Evolutionary conservation across 2,888 invertebrate species (phyloP).

Genomic region (Deilephila porcellus): DNA sequence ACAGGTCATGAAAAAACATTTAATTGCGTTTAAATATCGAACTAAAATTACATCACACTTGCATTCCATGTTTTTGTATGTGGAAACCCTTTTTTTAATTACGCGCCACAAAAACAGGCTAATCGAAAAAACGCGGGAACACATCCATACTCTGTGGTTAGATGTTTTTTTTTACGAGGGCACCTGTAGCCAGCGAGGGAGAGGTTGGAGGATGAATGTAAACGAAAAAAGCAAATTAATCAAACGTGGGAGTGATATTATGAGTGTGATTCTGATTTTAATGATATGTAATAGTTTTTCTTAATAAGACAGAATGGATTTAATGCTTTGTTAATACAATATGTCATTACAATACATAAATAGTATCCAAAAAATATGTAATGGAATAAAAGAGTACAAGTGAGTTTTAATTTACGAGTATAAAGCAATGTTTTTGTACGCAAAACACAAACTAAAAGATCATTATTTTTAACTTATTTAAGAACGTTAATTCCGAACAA

Average conservation of each 20-base stretch:
- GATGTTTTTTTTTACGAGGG: conserved; percentile 25
- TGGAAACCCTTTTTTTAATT: conserved; percentile 29
- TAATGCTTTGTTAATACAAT: neutral
- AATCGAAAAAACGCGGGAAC: conserved; percentile 64
- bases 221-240: conserved; percentile 25
- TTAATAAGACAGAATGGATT: neutral
- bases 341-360: neutral
- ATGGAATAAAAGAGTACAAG: neutral
- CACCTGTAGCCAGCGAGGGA: conserved; percentile 31
- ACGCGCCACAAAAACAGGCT: conserved; percentile 34
- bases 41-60: conserved; percentile 22
- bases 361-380: neutral
- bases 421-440: too few species aligned
- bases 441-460: too few species aligned
- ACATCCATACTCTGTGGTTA: conserved; percentile 48
- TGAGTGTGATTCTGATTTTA: neutral
- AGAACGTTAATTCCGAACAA: neutral
- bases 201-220: conserved; percentile 16
- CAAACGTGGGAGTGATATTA: conserved; percentile 28
- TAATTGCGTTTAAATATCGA: conserved; percentile 7
- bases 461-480: neutral
- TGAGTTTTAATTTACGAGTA: too few species aligned
- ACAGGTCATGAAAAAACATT: neutral
- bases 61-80: conserved; percentile 14
- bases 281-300: neutral